phyloP scores from a whole-genome alignment of 2,113 vertebrate genomes.

The Sciurus niger region DNA sequence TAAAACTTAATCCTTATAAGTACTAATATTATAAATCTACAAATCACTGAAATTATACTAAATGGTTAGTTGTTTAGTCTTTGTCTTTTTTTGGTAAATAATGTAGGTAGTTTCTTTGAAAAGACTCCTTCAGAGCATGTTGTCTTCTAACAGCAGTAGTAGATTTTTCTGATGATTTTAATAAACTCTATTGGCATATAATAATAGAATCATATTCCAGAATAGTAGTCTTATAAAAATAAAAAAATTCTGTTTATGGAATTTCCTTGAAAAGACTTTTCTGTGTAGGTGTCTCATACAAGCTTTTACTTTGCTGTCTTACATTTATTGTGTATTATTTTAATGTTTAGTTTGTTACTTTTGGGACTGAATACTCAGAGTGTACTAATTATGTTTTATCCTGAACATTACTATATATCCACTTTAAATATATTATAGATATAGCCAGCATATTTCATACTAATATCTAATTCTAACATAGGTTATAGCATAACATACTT shows the following conservation, averaged over 20 bases:
- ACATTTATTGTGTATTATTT: background rate
- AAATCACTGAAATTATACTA: constrained; percentile 47
- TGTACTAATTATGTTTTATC: background rate
- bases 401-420: background rate
- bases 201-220: constrained; percentile 18
- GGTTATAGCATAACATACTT: background rate
- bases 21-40: constrained; percentile 60
- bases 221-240: background rate
- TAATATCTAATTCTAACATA: constrained; percentile 14
- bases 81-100: background rate
- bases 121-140: constrained; percentile 2
- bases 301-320: background rate
- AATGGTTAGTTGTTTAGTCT: constrained; percentile 32
- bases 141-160: constrained; percentile 1
- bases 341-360: constrained; percentile 23
- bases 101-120: background rate
- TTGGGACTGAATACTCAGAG: background rate
- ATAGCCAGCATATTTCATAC: background rate
- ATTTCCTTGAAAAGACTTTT: constrained; percentile 44
- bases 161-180: constrained; percentile 43
- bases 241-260: background rate
- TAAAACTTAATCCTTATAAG: constrained; percentile 14
- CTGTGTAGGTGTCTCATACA: background rate
- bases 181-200: constrained; percentile 34
- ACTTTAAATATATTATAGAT: background rate